These are phyloP conservation scores for Ameiurus melas DNA, from an alignment of 2,113 vertebrate genomes.

Conservation along the genomic window DNA sequence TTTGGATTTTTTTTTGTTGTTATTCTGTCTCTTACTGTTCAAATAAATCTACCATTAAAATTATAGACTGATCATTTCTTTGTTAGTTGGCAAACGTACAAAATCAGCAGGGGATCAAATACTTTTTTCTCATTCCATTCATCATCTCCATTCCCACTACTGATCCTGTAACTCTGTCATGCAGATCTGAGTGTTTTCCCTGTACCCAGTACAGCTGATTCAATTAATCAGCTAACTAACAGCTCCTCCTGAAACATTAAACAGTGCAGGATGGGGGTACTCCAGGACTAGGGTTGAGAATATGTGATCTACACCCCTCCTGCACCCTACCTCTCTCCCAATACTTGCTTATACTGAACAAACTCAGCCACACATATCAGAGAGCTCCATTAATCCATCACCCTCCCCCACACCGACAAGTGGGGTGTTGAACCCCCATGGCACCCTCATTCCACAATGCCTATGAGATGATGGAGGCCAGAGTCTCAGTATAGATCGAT, in stretches of 20 bases:
- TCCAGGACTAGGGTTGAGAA: neutral
- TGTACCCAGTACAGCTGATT: neutral
- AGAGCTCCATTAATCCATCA: slow-evolving; percentile 54
- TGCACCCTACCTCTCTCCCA: slow-evolving; percentile 1
- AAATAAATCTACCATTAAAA: too few species aligned
- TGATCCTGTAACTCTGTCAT: neutral
- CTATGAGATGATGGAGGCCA: slow-evolving; percentile 49
- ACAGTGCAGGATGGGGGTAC: neutral
- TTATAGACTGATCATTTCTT: too few species aligned
- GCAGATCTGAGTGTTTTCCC: neutral
- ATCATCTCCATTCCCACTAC: neutral
- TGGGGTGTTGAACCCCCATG: slow-evolving; percentile 46
- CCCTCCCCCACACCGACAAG: slow-evolving; percentile 31
- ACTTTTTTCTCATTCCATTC: neutral
- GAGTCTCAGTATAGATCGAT: slow-evolving; percentile 52
- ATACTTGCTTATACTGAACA: slow-evolving; percentile 9
- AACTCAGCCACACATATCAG: slow-evolving; percentile 35
- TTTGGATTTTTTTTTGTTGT: too few species aligned
- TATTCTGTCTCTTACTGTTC: too few species aligned
- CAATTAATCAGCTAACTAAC: neutral
- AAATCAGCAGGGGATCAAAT: too few species aligned
- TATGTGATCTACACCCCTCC: slow-evolving; percentile 10
- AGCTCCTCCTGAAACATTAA: neutral
- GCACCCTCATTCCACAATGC: slow-evolving; percentile 50
- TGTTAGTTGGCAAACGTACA: too few species aligned